Percentiles rank a stretch among this genome's conserved stretches.
Evolutionary conservation across 2,888 invertebrate genomes (phyloP).

Genomic region (Anorthoa munda): DNA sequence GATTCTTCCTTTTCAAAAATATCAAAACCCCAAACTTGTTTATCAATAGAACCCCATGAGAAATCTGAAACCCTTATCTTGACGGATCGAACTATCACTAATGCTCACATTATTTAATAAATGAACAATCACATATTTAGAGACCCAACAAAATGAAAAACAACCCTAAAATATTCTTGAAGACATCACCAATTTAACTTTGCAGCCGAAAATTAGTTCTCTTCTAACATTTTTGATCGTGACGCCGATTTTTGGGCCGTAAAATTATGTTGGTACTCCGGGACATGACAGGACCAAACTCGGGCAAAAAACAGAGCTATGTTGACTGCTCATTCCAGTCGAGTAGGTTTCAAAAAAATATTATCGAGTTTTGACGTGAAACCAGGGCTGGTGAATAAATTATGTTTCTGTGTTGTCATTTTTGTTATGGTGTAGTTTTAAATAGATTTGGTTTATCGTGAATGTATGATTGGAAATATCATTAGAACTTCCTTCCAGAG

Average conservation of each 20-base stretch:
- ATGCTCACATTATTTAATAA: conserved; percentile 58
- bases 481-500: too few relatives aligned
- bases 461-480: too few relatives aligned
- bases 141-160: conserved; percentile 53
- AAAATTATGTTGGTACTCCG: conserved; percentile 44
- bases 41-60: conserved; percentile 25
- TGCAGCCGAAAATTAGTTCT: conserved; percentile 14
- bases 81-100: conserved; percentile 48
- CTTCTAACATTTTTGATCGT: not conserved
- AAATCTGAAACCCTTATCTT: conserved; percentile 55
- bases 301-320: conserved; percentile 65
- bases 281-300: conserved; percentile 56
- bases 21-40: conserved; percentile 10
- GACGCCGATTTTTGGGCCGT: conserved; percentile 19
- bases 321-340: conserved; percentile 77
- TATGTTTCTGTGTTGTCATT: conserved; percentile 71
- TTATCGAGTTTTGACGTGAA: conserved; percentile 71
- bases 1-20: not conserved
- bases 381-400: conserved; percentile 75
- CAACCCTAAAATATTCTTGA: conserved; percentile 46
- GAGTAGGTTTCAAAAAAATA: conserved; percentile 74
- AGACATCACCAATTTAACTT: conserved; percentile 44
- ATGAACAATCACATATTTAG: conserved; percentile 52
- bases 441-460: not conserved
- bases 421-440: conserved; percentile 30